phyloP scores from a whole-genome alignment of 1,140 invertebrate genomes.

The Drosophila kohkoa region DNA sequence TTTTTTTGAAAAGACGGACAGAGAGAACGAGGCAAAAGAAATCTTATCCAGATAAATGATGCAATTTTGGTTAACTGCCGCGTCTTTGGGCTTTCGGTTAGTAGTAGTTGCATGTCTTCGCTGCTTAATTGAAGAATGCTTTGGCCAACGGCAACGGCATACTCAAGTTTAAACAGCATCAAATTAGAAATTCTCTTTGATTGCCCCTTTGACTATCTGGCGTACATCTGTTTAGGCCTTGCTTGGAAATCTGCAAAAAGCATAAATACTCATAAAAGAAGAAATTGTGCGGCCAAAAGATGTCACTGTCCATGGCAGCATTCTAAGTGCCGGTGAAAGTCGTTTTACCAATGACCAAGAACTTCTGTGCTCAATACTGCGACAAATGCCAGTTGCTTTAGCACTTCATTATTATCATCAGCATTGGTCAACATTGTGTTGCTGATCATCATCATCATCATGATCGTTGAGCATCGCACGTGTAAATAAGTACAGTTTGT shows the following conservation, averaged over 20 bases:
- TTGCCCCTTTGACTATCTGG: constrained; percentile 47
- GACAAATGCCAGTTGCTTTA: constrained; percentile 58
- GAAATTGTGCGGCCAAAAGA: constrained; percentile 67
- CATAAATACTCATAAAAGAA: constrained; percentile 61
- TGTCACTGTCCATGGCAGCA: constrained; percentile 51
- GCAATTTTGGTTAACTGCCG: constrained; percentile 52
- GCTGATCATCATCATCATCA: constrained; percentile 34
- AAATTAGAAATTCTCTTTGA: constrained; percentile 41
- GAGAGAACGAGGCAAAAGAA: constrained; percentile 30
- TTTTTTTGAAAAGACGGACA: constrained; percentile 8
- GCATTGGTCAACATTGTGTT: constrained; percentile 10
- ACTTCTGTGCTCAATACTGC: constrained; percentile 78
- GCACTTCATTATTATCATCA: constrained; percentile 21
- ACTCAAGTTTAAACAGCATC: constrained; percentile 7
- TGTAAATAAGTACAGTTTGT: constrained; percentile 72
- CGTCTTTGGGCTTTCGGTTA: constrained; percentile 1
- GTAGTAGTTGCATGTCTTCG: constrained; percentile 10
- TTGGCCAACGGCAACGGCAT: constrained; percentile 15
- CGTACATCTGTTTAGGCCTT: constrained; percentile 58
- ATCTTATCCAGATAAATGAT: constrained; percentile 76
- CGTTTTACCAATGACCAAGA: constrained; percentile 79
- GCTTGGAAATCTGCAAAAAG: constrained; percentile 51
- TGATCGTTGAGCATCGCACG: constrained; percentile 59
- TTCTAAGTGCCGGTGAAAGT: constrained; percentile 80
- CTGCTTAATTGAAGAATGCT: constrained; percentile 52